Evolutionary conservation across 2,797 vertebrate species (phyloP), one percentile per base, ranked within the genome.

Genomic region (Cryptoblepharus egeriae): DNA sequence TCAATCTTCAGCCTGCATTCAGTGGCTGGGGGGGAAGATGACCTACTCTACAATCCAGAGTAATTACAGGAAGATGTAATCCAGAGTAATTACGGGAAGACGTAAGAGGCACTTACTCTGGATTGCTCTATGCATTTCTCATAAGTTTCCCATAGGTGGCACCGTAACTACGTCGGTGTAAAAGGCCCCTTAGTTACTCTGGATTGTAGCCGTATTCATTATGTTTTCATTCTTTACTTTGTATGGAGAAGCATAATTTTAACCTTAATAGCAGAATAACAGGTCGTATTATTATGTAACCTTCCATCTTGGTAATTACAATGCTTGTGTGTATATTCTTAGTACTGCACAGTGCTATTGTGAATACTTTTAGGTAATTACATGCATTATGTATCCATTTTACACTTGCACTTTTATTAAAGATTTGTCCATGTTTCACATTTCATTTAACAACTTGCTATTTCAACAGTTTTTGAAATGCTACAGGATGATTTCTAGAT

Each of bases 291-390:
- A 87, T 37, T 81, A 67, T 86, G 74, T 82, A 64, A 70, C 79
- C 49, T 73, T 78, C 82, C 85, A 87, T 92, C 83, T 84, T 81
- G 60, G 55, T 87, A 90, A 84, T 81, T 78, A 78, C 49, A 65
- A 78, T 75, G n/a, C 79, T 72, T 86, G 74, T 84, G 61, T 88
- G 68, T 79, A 85, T 84, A 73, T 58, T 73, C 67, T 65, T 72
- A 83, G 75, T 65, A 57, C 60, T 73, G 26, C 69, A 42, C 8
- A 39, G 75, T 73, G 65, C 82, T 72, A 52, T 49, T n/a, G 60
- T 83, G 82, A 73, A 78, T 78, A 78, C 60, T 58, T 83, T 83
- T 78, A 78, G n/a, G 70, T 73, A 83, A 83, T 83, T 65, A 64
- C 75, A 39, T 77, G 49, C 24, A 49, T 67, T 65, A 65, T 45